Conservation (phyloP, 2,888 invertebrate genomes). For the Sinelater perroti region DNA sequence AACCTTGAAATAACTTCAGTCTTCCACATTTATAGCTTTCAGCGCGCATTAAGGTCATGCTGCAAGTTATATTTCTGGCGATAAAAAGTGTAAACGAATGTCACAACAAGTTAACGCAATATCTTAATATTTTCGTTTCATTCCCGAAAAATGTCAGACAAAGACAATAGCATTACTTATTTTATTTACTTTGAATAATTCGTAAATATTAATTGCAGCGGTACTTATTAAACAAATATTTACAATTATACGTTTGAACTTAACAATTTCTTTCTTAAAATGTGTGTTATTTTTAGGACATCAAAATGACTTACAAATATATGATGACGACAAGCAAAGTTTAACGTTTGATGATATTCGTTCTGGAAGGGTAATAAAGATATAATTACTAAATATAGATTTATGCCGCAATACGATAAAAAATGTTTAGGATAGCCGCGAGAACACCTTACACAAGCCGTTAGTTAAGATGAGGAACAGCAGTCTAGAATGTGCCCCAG, state of each 20-base stretch:
- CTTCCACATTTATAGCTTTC: background rate
- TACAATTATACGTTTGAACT: no score
- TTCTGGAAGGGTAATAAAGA: conserved; percentile 55
- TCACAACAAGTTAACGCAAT: no score
- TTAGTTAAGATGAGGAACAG: conserved; percentile 83
- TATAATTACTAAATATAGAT: conserved; percentile 2
- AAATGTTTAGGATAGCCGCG: background rate
- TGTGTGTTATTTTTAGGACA: conserved; percentile 14
- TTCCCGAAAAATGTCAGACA: no score
- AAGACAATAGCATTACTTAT: no score
- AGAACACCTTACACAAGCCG: conserved; percentile 64
- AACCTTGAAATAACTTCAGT: background rate
- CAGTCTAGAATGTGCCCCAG: conserved; percentile 74
- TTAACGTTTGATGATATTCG: conserved; percentile 15
- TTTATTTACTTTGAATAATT: no score
- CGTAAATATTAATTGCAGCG: no score
- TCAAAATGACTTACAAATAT: conserved; percentile 15
- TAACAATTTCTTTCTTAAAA: no score
- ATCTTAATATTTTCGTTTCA: no score
- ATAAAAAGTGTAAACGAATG: no score
- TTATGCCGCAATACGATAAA: background rate
- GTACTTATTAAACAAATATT: no score
- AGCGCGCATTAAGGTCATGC: background rate
- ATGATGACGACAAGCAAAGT: conserved; percentile 26
- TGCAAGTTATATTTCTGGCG: no score